phyloP scores from a whole-genome alignment of 2,888 invertebrate species.

The Andrena trimmerana region DNA sequence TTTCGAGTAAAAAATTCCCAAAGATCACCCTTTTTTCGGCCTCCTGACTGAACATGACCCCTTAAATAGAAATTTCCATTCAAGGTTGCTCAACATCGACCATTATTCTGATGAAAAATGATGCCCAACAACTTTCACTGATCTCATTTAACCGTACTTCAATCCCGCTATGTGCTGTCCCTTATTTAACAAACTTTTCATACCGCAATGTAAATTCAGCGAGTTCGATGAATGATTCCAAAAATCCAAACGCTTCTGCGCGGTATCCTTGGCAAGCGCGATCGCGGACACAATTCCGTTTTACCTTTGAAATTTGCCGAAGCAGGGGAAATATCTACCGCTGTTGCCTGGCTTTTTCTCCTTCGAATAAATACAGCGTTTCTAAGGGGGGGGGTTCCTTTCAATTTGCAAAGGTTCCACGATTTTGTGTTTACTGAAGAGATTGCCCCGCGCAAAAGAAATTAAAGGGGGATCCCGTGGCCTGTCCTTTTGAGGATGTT shows the following conservation, averaged over 20 bases:
- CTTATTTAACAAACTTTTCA: not conserved
- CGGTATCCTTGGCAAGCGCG: not conserved
- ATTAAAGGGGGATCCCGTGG: constrained; percentile 42
- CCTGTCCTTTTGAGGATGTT: constrained; percentile 54
- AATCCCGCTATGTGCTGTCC: too few species aligned
- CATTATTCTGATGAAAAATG: too few species aligned
- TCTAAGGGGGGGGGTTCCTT: constrained; percentile 10
- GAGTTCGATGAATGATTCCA: not conserved
- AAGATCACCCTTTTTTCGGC: too few species aligned
- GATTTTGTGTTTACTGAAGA: constrained; percentile 59
- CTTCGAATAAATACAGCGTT: constrained; percentile 30
- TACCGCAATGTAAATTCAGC: not conserved
- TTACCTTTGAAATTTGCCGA: constrained; percentile 1
- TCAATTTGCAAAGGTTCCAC: constrained; percentile 43
- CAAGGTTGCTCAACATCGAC: too few species aligned
- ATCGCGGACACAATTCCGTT: not conserved
- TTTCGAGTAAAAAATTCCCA: too few species aligned
- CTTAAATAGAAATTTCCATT: too few species aligned
- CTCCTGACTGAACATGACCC: too few species aligned
- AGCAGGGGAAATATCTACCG: not conserved
- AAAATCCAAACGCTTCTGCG: not conserved
- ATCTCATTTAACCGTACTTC: too few species aligned
- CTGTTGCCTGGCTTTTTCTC: constrained; percentile 6
- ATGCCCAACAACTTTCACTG: too few species aligned
- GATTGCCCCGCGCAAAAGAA: constrained; percentile 52